Conservation (phyloP, 2,888 invertebrate species). For the Noctua comes region DNA sequence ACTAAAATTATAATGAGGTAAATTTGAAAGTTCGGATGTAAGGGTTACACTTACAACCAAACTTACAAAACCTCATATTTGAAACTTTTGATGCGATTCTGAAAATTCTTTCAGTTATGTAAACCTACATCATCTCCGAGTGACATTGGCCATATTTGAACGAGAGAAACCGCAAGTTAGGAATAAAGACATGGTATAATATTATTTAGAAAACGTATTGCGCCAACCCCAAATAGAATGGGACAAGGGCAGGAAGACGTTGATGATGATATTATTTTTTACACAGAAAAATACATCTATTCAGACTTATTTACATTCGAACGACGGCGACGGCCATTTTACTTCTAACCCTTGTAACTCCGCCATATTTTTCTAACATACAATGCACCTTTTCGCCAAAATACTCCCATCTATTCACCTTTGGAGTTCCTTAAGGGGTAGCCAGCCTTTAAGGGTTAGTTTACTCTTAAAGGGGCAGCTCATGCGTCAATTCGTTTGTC, state of each 20-base stretch:
- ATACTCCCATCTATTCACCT: conserved; percentile 27
- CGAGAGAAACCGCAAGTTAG: not conserved
- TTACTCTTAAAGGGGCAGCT: conserved; percentile 18
- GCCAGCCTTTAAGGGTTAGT: conserved; percentile 2
- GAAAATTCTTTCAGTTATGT: too few species aligned
- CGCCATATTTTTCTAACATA: conserved; percentile 20
- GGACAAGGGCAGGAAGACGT: too few species aligned
- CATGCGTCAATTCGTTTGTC: conserved; percentile 63
- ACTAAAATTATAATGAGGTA: not conserved
- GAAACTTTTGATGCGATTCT: too few species aligned
- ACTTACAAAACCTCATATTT: too few species aligned
- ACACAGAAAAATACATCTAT: conserved; percentile 1
- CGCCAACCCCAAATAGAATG: too few species aligned
- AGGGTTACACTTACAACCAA: too few species aligned
- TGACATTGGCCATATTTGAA: not conserved
- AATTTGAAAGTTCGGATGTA: not conserved
- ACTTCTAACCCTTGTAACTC: conserved; percentile 1
- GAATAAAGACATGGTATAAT: too few species aligned
- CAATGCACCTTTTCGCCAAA: conserved; percentile 38
- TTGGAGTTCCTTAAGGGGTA: conserved; percentile 8
- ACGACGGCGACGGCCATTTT: not conserved
- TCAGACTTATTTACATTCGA: not conserved
- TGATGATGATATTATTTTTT: not conserved
- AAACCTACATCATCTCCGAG: not conserved
- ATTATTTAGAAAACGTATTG: too few species aligned